Evolutionary conservation across 1,140 invertebrate species (phyloP), one percentile per base, ranked within the genome.

Genomic region (Drosophila triauraria): DNA sequence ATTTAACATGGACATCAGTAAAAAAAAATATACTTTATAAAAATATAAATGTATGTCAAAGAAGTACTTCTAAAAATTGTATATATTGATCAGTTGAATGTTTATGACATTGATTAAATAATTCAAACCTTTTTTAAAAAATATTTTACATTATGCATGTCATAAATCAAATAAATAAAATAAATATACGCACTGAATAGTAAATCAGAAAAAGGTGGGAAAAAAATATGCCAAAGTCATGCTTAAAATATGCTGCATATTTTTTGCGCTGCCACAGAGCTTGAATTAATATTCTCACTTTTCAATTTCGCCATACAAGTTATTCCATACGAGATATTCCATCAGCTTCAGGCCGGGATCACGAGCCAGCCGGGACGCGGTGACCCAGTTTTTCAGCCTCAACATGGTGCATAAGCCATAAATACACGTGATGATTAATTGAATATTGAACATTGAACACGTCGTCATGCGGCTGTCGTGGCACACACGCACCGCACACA

Each of bases 361-460:
- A 46, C 47, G 13, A 13, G 12, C 25, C 17, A 12, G 5, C 30
- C 50, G 9, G 15, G 25, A 13, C 51, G 7, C 15, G 10, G 10
- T 72, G 68, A 72, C 57, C 57, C 42, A 72, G 27, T 43, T 57
- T 65, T 47, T 51, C 20, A 27, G n/a, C 15, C 38, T 13, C 10
- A 46, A 32, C 51, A 42, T 32, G 61, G 38, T 48, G 53, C 43
- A 67, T 62, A 61, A 50, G 75, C 60, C 50, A 57, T 79, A 60
- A 58, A 76, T 60, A 59, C 38, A 57, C 51, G 58, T 47, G 60
- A 69, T 85, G 75, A 78, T 67, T 65, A 76, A 71, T 84, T 78
- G 50, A 78, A 74, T 64, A 80, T 72, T 68, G 72, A 65, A 71
- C 72, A 80, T 72, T 68, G 72, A 65, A 71, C 72, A 68, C 74